These are phyloP conservation scores for Alectura lathami DNA, from an alignment of 2,113 vertebrate species.

Conservation along the genomic window DNA sequence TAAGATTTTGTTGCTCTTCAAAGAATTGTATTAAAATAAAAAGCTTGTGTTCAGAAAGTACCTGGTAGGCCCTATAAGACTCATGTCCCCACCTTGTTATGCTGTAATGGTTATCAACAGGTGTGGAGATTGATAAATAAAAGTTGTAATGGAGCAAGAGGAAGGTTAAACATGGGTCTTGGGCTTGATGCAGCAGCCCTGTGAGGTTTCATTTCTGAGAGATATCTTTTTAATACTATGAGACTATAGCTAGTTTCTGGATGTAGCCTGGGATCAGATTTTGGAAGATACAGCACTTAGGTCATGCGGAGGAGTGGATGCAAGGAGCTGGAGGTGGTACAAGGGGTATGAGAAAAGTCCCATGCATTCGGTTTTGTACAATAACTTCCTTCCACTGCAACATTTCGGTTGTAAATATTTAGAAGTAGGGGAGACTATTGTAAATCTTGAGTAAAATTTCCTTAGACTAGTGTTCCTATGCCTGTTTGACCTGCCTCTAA, in stretches of 20 bases:
- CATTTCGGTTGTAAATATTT: neutral
- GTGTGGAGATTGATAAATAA: neutral
- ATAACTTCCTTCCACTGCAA: neutral
- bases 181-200: neutral
- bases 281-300: neutral
- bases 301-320: neutral
- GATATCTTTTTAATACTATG: neutral
- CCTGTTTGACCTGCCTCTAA: neutral
- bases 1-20: neutral
- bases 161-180: neutral
- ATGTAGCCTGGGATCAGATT: neutral
- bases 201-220: neutral
- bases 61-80: neutral
- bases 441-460: neutral
- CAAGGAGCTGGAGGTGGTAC: neutral
- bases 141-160: neutral
- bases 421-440: rapidly evolving
- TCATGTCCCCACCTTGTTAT: neutral
- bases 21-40: neutral
- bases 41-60: neutral
- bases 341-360: neutral
- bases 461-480: neutral
- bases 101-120: neutral
- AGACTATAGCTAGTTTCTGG: neutral
- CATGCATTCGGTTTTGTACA: rapidly evolving